Base-by-base conservation (phyloP, 2,888 invertebrate species). In the Noctua comes region DNA sequence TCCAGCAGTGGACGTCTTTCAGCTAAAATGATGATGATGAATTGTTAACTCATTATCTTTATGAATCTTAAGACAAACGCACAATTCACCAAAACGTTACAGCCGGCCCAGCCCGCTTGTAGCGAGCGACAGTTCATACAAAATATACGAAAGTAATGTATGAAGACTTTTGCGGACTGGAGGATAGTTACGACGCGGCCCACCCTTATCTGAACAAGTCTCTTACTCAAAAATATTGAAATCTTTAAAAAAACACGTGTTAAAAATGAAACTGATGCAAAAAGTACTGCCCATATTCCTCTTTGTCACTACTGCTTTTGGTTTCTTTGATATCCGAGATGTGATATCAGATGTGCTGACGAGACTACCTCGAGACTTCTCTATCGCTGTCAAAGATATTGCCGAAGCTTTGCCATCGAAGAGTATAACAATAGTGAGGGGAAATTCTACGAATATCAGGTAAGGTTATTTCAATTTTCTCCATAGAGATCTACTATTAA, bases 381-480 rank as follows among this genome's bases (percentile, higher is more conserved):
- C 96, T 0, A 79, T 90, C 24, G 97, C 97, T 48, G 84, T 97
- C 24, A 95, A 95, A 85, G 97, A 97, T 89, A 95, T 97, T 64
- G 95, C 95, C 5, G 92, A 95, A 80, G 93, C 95, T 6, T 80
- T 97, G 68, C 95, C 96, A 0, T 88, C 95, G 13, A 95, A 92
- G 75, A 91, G 93, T 27, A 89, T 96, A 43, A 94, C 94, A 54
- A 92, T 96, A 68, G 96, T 97, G 6, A 91, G 93, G 69, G 96
- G 96, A 10, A 95, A 96, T 82, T 94, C 96, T 11, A 95, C 96
- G 2, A 92, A 93, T 74, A 94, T 96, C 83, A 94, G 95, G 97
- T 94, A 91, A 90, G 73, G 4, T 31, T 24, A 54, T 54, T 54
- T 1, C 57, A 27, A 59, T 27, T 59, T 59, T 59, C 57, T 57